phyloP scores from a whole-genome alignment of 2,888 invertebrate genomes.

The Minunthozetes semirufus region DNA sequence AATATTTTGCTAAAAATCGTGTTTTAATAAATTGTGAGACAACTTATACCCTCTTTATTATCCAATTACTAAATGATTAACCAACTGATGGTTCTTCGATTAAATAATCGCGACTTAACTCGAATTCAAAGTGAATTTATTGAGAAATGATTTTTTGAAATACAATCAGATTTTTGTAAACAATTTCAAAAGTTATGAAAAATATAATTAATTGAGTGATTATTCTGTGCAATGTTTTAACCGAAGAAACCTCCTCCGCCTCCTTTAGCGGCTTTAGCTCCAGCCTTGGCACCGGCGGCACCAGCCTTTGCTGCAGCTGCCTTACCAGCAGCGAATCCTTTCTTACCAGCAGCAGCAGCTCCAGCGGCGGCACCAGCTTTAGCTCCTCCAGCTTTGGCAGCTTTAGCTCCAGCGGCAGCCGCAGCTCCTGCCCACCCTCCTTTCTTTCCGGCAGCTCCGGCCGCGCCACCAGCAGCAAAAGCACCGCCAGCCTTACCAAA shows the following conservation, averaged over 20 bases:
- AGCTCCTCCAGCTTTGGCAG: slow-evolving; percentile 35
- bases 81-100: too few species aligned
- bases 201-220: too few species aligned
- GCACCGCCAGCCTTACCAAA: slow-evolving; percentile 38
- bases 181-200: too few species aligned
- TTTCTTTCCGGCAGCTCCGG: slow-evolving; percentile 33
- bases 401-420: slow-evolving; percentile 29
- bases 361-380: slow-evolving; percentile 31
- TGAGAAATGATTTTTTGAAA: too few species aligned
- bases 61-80: too few species aligned
- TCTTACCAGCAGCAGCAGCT: slow-evolving; percentile 29
- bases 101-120: too few species aligned
- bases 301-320: slow-evolving; percentile 20
- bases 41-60: too few species aligned
- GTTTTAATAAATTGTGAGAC: too few species aligned
- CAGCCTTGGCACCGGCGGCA: slow-evolving; percentile 28
- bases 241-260: background rate
- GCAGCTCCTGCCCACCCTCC: slow-evolving; percentile 31
- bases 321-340: slow-evolving; percentile 18
- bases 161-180: too few species aligned
- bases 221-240: background rate
- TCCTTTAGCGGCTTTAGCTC: slow-evolving; percentile 18
- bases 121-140: too few species aligned
- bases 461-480: slow-evolving; percentile 33
- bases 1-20: too few species aligned